Evolutionary conservation across 2,888 invertebrate species (phyloP), one percentile per base, ranked within the genome.

Genomic region (Smittia aterrima): DNA sequence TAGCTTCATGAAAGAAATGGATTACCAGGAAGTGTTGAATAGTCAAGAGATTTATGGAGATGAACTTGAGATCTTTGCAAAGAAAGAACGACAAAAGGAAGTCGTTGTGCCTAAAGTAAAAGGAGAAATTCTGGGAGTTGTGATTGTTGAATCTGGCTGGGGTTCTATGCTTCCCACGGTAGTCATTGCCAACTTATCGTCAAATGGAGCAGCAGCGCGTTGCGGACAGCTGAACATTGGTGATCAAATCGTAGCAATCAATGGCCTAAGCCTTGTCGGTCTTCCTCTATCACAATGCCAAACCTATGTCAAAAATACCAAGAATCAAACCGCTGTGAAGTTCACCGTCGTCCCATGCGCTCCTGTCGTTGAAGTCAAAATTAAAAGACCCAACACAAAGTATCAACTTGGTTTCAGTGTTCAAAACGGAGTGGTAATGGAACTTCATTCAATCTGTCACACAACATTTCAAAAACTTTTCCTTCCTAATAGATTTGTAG

Each of bases 101-200:
- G 98, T 99, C 77, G 97, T 99, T 73, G 97, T 99, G 75, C 98
- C 98, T 64, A 99, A 99, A 84, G 89, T 95, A 53, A 98, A 98
- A 83, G 96, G 98, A 25, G 99, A 99, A 85, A 95, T 97, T 77
- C 85, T 99, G 53, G 99, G 99, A 16, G 95, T 99, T 77, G 98
- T 99, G 70, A 97, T 99, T 78, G 99, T 99, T 76, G 99, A 99
- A 84, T 98, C 98, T 0, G 99, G 99, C 41, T 99, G 99, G 99
- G 99, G 99, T 25, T 98, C 97, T 24, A 98, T 99, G 98, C 85
- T 99, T 78, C 99, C 99, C n/a, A 99, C 99, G 0, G 98, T 99
- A 67, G 99, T 99, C 67, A 95, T 99, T 79, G 99, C 99, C 71
- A 99, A 99, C 85, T 87, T 99, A 78, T 94, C 96, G 78, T 97